phyloP scores from a whole-genome alignment of 2,113 vertebrate genomes.

The Hyperopisus bebe region DNA sequence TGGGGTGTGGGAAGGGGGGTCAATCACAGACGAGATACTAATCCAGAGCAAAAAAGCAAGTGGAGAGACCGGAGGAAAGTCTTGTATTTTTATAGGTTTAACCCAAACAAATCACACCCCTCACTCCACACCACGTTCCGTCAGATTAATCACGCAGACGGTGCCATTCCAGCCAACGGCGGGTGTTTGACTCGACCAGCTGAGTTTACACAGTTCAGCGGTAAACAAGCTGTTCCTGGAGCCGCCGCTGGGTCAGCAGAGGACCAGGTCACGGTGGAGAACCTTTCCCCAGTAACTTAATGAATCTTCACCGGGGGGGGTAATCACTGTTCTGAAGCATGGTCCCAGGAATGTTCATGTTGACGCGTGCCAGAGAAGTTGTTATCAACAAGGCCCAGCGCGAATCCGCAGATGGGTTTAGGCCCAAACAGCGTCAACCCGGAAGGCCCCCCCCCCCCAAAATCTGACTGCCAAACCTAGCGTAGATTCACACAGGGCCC shows the following conservation, averaged over 20 bases:
- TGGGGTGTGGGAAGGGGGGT: background rate
- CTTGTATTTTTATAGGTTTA: background rate
- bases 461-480: background rate
- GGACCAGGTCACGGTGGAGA: slow-evolving; percentile 43
- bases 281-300: slow-evolving; percentile 49
- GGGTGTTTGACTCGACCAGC: background rate
- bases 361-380: slow-evolving; percentile 39
- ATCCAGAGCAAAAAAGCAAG: background rate
- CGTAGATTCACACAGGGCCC: background rate
- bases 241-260: slow-evolving; percentile 22
- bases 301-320: slow-evolving; percentile 47
- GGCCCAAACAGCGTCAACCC: background rate
- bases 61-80: background rate
- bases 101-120: background rate
- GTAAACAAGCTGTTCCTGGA: background rate
- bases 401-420: background rate
- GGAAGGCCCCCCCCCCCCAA: background rate
- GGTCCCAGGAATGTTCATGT: slow-evolving; percentile 20
- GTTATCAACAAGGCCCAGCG: slow-evolving; percentile 10
- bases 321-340: slow-evolving; percentile 45
- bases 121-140: background rate
- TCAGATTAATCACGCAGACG: background rate
- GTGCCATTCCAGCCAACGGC: background rate
- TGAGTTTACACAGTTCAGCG: background rate
- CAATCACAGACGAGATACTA: background rate